These are phyloP conservation scores for Heliconius sara DNA, from an alignment of 2,888 invertebrate species.

Conservation along the genomic window DNA sequence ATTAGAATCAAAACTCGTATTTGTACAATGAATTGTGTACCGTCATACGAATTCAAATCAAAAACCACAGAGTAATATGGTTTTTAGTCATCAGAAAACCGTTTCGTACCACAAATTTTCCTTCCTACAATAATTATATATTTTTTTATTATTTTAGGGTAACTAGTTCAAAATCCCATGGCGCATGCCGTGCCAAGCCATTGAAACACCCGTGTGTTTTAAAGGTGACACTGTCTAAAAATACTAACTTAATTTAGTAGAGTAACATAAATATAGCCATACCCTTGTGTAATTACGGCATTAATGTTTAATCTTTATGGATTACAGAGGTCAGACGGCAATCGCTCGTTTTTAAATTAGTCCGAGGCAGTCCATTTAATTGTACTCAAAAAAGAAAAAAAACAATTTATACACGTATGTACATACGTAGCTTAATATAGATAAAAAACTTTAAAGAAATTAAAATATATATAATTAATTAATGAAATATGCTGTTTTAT, in stretches of 20 bases:
- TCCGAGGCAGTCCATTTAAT: conserved; percentile 6
- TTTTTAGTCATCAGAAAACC: neutral
- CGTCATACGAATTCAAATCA: neutral
- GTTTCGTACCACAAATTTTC: neutral
- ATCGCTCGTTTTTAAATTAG: conserved; percentile 19
- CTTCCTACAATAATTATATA: neutral
- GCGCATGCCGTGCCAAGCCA: too few relatives aligned
- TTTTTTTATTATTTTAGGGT: neutral
- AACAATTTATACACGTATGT: neutral
- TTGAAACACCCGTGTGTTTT: neutral
- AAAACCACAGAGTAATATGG: neutral
- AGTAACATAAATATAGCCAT: neutral
- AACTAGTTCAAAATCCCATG: neutral
- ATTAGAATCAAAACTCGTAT: neutral
- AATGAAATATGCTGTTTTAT: neutral
- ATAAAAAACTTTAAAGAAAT: too few relatives aligned
- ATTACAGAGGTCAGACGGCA: conserved; percentile 30
- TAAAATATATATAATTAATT: too few relatives aligned
- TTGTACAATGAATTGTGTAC: neutral
- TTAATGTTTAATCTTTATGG: conserved; percentile 17
- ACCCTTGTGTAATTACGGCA: neutral
- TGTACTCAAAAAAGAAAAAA: neutral
- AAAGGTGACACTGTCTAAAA: too few relatives aligned
- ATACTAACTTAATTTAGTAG: neutral
- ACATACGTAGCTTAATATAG: neutral